Base-by-base conservation (phyloP, 2,888 invertebrate genomes). In the Colletes collaris region DNA sequence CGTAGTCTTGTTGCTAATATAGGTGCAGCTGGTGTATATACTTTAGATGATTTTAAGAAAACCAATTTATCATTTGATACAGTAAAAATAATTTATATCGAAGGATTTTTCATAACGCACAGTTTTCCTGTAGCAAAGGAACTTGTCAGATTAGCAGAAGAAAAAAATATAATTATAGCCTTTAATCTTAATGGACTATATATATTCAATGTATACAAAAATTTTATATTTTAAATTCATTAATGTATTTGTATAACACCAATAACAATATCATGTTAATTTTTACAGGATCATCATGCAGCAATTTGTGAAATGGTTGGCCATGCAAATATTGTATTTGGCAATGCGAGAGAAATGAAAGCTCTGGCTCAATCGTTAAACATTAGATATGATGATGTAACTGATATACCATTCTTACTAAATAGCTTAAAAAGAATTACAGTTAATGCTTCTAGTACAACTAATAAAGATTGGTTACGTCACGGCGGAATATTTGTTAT, bases 101-200 rank as follows among this genome's bases (percentile, higher is more conserved):
- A 93, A 85, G 93, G 92, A 59, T 93, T 91, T 76, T 93, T 93
- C 67, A 79, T 93, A 66, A 91, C 91, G 0, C 93, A 93, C 69
- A 93, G 93, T 84, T 87, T 91, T 69, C 89, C 91, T 49, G 92
- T 92, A 37, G 91, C 91, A 19, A 88, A 91, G 75, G 89, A 91
- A 81, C 78, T 93, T 58, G 87, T 91, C 16, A 89, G 88, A 66
- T 87, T 86, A 78, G 91, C 91, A 27, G 89, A 90, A 76, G 87
- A 88, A 60, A 91, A 86, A 63, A 86, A 91, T 76, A 90, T 91
- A 79, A 85, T 91, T 49, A 81, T 93, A 72, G 92, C 90, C 6
- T 92, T 93, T 63, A 93, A 93, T 87, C 88, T 93, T 19, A 92
- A 87, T 78, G 93, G 92, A 35, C 88, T 90, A 52, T 93, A 93